Evolutionary conservation across 1,140 invertebrate species (phyloP), one percentile per base, ranked within the genome.

Genomic region (Trissolcus basalis): DNA sequence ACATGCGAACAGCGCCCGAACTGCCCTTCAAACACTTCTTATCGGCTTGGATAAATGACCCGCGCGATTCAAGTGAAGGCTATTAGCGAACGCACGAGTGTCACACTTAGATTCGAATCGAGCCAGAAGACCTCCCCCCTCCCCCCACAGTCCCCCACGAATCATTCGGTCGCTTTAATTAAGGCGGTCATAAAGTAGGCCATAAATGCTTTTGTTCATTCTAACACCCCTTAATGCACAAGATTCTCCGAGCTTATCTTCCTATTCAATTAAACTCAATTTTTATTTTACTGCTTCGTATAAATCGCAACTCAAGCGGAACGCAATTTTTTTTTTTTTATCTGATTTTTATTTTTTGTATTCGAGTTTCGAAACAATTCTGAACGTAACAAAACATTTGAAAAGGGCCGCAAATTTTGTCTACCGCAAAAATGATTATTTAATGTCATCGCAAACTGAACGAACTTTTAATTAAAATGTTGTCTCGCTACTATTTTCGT

Each of bases 31-130:
- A 50, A 71, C 58, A 71, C 19, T 27, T n/a, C 41, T 71, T 71
- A 63, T 63, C 45, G 51, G 39, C 50, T 70, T 51, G 43, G 48
- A 49, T 55, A 64, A 58, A 72, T 64, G 60, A 58, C 39, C 51
- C 14, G 7, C 41, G 54, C 69, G 33, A 56, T 54, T 54, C 19
- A 14, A 60, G 43, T 56, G 41, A 12, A 14, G 36, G 54, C 47
- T 61, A 60, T 60, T 65, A 65, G 59, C 51, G 70, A 55, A 55
- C 32, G 47, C 55, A 53, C 64, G 60, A 73, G 56, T 60, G 60
- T 59, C 61, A 49, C 44, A 63, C 27, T 72, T 64, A 64, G 69
- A 59, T 64, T 72, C 48, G 53, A 72, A 12, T 64, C 53, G 44
- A 64, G 58, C 58, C 39, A 63, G 59, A 43, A 16, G 35, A 16